Conservation (phyloP, 30 jellyfish, hydroid and myxozoan species). For the Catostylus mosaicus region DNA sequence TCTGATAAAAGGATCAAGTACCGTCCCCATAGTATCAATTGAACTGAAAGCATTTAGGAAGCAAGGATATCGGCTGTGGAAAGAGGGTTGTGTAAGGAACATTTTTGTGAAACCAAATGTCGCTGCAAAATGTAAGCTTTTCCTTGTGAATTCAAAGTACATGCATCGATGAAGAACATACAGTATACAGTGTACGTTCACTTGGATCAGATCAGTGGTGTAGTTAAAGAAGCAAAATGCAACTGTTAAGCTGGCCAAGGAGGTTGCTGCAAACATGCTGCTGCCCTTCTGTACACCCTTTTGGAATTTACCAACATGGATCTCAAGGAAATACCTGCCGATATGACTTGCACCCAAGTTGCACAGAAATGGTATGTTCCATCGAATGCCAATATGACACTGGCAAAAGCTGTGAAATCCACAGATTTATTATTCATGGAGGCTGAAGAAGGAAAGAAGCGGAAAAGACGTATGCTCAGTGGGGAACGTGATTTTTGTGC, state of each 20-base stretch:
- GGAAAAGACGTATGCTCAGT: conserved; percentile 24
- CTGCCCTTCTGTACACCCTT: conserved; percentile 47
- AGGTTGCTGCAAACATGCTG: conserved; percentile 66
- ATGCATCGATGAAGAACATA: conserved; percentile 13
- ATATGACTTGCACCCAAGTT: conserved; percentile 25
- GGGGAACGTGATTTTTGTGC: too few species aligned
- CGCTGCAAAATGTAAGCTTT: not conserved
- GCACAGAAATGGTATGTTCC: conserved; percentile 54
- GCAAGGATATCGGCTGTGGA: conserved; percentile 7
- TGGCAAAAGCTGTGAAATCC: conserved; percentile 13
- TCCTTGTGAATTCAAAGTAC: conserved; percentile 24
- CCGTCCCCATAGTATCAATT: conserved; percentile 4
- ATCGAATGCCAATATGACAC: not conserved
- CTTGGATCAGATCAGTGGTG: conserved; percentile 31
- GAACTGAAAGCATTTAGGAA: conserved; percentile 22
- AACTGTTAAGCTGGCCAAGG: conserved; percentile 63
- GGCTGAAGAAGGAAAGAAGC: conserved; percentile 31
- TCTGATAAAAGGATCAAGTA: not conserved
- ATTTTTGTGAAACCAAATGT: conserved; percentile 19
- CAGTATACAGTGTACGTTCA: conserved; percentile 33
- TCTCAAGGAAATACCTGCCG: conserved; percentile 22
- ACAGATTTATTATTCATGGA: conserved; percentile 16
- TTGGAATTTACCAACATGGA: conserved; percentile 30
- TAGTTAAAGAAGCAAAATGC: conserved; percentile 52
- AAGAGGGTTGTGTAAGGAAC: conserved; percentile 17